These are phyloP conservation scores for Bedellia somnulentella DNA, from an alignment of 2,888 invertebrate genomes.

Conservation along the genomic window DNA sequence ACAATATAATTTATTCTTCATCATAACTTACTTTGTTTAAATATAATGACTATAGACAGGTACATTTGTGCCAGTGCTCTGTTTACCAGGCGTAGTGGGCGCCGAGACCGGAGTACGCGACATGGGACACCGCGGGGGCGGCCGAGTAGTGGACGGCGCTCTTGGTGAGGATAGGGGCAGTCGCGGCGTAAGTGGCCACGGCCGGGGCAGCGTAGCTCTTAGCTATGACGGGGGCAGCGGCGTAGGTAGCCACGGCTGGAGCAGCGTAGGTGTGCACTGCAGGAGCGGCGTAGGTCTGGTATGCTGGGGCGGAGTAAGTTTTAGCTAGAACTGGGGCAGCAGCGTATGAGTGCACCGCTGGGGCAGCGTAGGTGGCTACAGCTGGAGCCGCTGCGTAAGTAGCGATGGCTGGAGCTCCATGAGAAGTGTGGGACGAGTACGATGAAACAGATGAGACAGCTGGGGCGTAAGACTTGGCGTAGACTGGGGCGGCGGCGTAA, in stretches of 20 bases:
- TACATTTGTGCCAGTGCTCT: too few species aligned
- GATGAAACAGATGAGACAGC: conserved; percentile 21
- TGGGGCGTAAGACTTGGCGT: conserved; percentile 5
- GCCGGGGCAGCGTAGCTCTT: conserved; percentile 9
- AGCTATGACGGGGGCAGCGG: background rate
- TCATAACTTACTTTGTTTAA: too few species aligned
- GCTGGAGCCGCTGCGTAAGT: conserved; percentile 15
- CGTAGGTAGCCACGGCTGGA: conserved; percentile 13
- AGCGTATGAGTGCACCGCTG: conserved; percentile 12
- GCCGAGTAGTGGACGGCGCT: background rate
- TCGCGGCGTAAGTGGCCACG: conserved; percentile 9
- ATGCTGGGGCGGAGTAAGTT: conserved; percentile 21
- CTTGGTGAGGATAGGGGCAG: conserved; percentile 7
- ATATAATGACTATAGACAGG: too few species aligned
- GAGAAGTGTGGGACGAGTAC: conserved; percentile 17
- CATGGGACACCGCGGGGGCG: conserved; percentile 40
- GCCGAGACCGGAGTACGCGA: conserved; percentile 54
- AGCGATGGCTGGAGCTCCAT: conserved; percentile 26
- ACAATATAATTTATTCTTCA: too few species aligned
- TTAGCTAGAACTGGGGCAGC: conserved; percentile 13
- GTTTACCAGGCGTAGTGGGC: conserved; percentile 47
- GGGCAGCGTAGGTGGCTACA: conserved; percentile 20
- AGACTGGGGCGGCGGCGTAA: conserved; percentile 8
- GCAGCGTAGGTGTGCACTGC: conserved; percentile 13
- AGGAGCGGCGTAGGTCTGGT: conserved; percentile 17